Base-by-base conservation (phyloP, 2,888 invertebrate genomes). In the Gastrophysa polygoni region DNA sequence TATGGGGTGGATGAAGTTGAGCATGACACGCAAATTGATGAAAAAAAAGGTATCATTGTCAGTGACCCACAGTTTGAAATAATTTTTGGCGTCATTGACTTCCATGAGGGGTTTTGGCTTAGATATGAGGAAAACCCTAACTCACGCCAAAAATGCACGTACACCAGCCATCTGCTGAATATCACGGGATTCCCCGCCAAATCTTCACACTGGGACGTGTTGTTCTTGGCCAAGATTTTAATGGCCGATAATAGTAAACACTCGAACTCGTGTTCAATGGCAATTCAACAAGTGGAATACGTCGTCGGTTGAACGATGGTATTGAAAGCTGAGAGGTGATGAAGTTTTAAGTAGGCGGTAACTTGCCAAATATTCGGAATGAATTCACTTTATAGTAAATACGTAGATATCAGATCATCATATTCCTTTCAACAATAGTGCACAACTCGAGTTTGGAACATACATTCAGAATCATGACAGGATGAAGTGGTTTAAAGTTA, bases 91-190 rank as follows among this genome's bases (percentile, higher is more conserved):
- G 47, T 29, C 44, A 64, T 14, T 58, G 64, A 51, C 18, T n/a
- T 46, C 14, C 38, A 6, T 71, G 71, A 66, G 68, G 56, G 71
- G 71, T 73, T 73, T 76, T 77, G 76, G 76, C 76, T 74, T 68
- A 69, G 67, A 72, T 71, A 74, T 66, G 68, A 64, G 72, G 74
- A 73, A 75, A 73, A 71, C 73, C 73, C 71, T 64, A 64, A 70
- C 73, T 70, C 72, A 74, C 71, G 75, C 75, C 76, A 77, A 77
- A 74, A 71, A 67, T 64, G 68, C 75, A 73, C 71, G 72, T 73
- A 65, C 32, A 55, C 47, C 54, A 66, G 69, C 69, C 74, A 75
- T 74, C 72, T 73, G 73, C 68, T 69, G 57, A 66, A 57, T 63
- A 63, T 65, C 50, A 34, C 50, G 50, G 54, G 50, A 60, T 16